Base-by-base conservation (phyloP, 2,797 vertebrate genomes). In the Bovichtus diacanthus region DNA sequence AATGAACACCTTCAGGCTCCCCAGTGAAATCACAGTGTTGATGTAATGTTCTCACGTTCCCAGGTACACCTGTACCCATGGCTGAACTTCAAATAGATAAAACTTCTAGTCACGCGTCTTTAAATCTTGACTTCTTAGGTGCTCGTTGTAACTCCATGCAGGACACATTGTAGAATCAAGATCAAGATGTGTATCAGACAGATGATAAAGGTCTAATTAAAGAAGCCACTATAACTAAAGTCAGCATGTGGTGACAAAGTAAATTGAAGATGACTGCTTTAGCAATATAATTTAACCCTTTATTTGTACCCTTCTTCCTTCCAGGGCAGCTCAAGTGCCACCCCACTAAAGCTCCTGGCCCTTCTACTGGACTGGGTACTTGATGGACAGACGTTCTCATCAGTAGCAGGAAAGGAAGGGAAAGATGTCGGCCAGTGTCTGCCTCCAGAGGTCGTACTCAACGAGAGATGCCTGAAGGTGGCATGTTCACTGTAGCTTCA, bases 291-390 rank as follows among this genome's bases (percentile, higher is more conserved):
- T 34, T 58, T 9, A 21, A 69, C 13, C 13, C 8, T 31, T 29
- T 55, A 31, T 53, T 39, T 16, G 39, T 68, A 39, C 9, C 13
- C 21, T 21, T 61, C 54, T 6, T 55, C 46, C 61, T 39, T 81
- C 56, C 78, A 98, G 96, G 76, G 82, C 39, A 68, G 86, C 56
- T n/a, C 71, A 61, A 93, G 90, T 87, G 79, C 82, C 43, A 83
- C 91, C 71, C 70, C 92, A 44, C 90, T 91, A 78, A 96, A 96
- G 61, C 95, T 98, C 58, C 75, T 97, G 84, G 87, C 87, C 51
- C 69, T 93, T 62, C 92, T 98, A 39, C 92, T 97, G 88, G 96
- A 98, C 79, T 98, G 97, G 96, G 88, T 97, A 38, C 94, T 96
- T 47, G 95, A 96, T 55, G 86, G 93, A 63, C 93, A 94, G 62